phyloP scores from a whole-genome alignment of 1,140 invertebrate genomes.

The Meloidogyne hapla region DNA sequence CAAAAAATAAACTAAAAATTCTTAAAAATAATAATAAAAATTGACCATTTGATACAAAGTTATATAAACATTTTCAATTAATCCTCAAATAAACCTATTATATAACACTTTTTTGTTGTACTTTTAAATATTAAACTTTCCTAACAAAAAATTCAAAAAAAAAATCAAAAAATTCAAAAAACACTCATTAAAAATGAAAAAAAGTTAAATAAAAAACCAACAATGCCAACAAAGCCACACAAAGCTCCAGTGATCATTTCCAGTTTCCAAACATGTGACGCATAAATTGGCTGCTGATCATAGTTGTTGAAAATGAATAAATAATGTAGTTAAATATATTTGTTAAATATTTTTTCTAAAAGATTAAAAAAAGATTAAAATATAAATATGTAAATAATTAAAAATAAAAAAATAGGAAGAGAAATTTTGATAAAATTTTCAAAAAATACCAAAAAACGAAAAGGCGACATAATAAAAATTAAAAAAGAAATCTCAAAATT shows the following conservation, averaged over 20 bases:
- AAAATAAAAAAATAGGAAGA: background rate
- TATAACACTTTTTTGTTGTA: too few relatives aligned
- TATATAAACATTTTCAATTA: too few relatives aligned
- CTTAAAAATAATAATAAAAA: too few relatives aligned
- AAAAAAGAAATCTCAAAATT: too few relatives aligned
- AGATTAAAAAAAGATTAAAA: slow-evolving; percentile 4
- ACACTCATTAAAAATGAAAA: background rate
- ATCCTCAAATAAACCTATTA: too few relatives aligned
- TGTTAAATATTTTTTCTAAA: background rate
- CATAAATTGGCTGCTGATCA: background rate
- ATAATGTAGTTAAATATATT: background rate
- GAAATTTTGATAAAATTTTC: too few relatives aligned
- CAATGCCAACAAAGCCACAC: background rate
- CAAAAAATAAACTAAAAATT: too few relatives aligned
- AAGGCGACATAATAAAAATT: too few relatives aligned
- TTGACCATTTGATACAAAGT: too few relatives aligned
- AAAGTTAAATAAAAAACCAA: background rate
- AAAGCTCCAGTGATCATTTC: background rate
- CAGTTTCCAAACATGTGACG: background rate
- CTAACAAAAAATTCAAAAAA: too few relatives aligned
- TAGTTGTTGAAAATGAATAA: background rate
- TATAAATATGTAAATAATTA: background rate
- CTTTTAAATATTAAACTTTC: too few relatives aligned
- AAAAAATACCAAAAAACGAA: too few relatives aligned
- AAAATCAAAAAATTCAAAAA: background rate